These are phyloP conservation scores for Penelope pileata DNA, from an alignment of 2,113 vertebrate genomes.

Conservation along the genomic window DNA sequence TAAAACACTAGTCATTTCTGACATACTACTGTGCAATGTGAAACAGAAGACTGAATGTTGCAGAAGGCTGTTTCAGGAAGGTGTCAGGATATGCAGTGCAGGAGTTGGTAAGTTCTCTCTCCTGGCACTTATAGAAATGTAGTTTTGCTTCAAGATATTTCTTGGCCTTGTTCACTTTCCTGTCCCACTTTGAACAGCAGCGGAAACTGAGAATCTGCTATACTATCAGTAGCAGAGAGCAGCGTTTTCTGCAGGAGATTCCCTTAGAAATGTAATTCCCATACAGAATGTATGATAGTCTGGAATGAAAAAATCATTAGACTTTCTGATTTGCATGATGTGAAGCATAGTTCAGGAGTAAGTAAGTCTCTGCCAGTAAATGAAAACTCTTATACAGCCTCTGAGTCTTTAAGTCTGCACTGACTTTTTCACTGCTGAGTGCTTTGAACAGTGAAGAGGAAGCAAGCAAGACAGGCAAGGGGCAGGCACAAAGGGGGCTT, in stretches of 20 bases:
- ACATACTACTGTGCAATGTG: too few relatives aligned
- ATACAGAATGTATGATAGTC: not conserved
- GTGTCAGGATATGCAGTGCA: not conserved
- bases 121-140: not conserved
- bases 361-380: not conserved
- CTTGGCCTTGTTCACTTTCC: not conserved
- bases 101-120: not conserved
- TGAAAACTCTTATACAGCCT: not conserved
- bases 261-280: not conserved
- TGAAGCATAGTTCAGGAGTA: not conserved
- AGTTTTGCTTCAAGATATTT: not conserved
- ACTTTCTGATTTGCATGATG: not conserved
- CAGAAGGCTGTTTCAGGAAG: not conserved
- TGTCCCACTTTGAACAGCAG: not conserved
- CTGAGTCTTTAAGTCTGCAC: not conserved
- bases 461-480: constrained; percentile 4
- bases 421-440: constrained; percentile 35
- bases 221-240: not conserved
- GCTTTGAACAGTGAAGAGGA: constrained; percentile 30
- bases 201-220: not conserved
- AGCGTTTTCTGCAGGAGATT: not conserved
- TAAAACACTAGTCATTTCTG: not conserved
- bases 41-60: not conserved
- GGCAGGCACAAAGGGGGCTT: constrained; percentile 41
- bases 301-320: not conserved